These are phyloP conservation scores for Nemotelus nigrinus DNA, from an alignment of 2,888 invertebrate genomes.

Conservation along the genomic window DNA sequence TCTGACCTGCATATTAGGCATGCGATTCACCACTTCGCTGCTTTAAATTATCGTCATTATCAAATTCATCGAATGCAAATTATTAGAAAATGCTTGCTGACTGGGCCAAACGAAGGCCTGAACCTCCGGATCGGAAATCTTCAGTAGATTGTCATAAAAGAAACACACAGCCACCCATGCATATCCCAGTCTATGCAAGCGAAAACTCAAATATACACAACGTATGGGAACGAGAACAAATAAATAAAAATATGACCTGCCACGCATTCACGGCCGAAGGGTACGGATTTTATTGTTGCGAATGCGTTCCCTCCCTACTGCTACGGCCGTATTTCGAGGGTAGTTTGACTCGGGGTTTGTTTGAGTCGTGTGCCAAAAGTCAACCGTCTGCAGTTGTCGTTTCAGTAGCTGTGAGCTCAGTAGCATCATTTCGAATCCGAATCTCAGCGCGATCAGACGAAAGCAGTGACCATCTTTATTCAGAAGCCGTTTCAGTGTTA, in stretches of 20 bases:
- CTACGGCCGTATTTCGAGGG: neutral
- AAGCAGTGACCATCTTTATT: neutral
- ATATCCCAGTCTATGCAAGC: neutral
- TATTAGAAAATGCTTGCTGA: neutral
- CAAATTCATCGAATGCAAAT: conserved; percentile 17
- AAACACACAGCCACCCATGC: neutral
- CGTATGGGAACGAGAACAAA: conserved; percentile 43
- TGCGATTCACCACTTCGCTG: neutral
- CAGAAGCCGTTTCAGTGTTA: neutral
- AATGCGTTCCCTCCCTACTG: conserved; percentile 27
- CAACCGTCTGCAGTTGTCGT: conserved; percentile 33
- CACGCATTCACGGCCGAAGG: conserved; percentile 45
- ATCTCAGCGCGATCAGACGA: conserved; percentile 37
- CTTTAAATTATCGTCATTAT: neutral
- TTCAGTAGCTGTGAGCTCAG: neutral
- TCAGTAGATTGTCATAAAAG: conserved; percentile 24
- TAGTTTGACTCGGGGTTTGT: conserved; percentile 21
- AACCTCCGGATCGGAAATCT: conserved; percentile 23
- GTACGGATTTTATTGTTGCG: conserved; percentile 47
- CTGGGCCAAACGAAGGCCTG: neutral
- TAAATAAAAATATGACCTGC: conserved; percentile 48
- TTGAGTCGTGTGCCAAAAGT: conserved; percentile 51
- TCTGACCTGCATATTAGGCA: neutral
- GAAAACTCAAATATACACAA: neutral
- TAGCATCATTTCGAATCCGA: conserved; percentile 36